Percentiles rank a stretch among this genome's conserved stretches.
phyloP scores from a whole-genome alignment of 2,113 vertebrate genomes.

The Neoarius graeffei region DNA sequence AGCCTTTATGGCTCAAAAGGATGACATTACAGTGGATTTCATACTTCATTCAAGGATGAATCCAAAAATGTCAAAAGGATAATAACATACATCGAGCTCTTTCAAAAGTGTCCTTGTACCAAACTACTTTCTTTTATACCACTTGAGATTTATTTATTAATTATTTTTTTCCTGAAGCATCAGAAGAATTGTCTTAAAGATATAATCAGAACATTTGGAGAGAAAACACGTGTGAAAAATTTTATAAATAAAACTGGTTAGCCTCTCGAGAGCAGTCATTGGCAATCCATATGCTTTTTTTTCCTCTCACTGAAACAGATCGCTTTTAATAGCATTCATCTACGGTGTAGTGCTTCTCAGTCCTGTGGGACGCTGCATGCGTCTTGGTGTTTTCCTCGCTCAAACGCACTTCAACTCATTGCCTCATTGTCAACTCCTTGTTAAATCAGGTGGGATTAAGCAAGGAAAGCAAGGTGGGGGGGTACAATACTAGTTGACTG shows the following conservation, averaged over 20 bases:
- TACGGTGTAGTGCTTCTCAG: conserved; percentile 13
- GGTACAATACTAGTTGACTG: neutral
- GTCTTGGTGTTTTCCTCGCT: conserved; percentile 7
- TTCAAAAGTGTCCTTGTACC: neutral
- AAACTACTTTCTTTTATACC: neutral
- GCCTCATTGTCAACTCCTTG: conserved; percentile 24
- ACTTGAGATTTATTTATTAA: neutral
- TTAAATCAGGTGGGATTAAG: conserved; percentile 10
- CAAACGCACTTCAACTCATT: conserved; percentile 34
- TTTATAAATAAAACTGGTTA: neutral
- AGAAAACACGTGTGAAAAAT: neutral
- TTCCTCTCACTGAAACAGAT: neutral
- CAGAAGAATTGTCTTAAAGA: neutral
- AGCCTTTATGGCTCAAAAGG: conserved; percentile 26
- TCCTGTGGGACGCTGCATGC: conserved; percentile 14
- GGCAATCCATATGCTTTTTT: conserved; percentile 39
- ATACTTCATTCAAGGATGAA: neutral
- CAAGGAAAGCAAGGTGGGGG: neutral
- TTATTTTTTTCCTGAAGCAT: neutral
- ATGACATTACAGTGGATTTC: conserved; percentile 3
- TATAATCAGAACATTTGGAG: conserved; percentile 5
- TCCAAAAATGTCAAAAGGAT: conserved; percentile 18
- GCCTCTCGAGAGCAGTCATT: conserved; percentile 29
- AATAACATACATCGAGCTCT: conserved; percentile 1
- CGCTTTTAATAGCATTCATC: conserved; percentile 34